Conservation (phyloP, 2,888 invertebrate genomes). For the Ernsta delagoae region DNA sequence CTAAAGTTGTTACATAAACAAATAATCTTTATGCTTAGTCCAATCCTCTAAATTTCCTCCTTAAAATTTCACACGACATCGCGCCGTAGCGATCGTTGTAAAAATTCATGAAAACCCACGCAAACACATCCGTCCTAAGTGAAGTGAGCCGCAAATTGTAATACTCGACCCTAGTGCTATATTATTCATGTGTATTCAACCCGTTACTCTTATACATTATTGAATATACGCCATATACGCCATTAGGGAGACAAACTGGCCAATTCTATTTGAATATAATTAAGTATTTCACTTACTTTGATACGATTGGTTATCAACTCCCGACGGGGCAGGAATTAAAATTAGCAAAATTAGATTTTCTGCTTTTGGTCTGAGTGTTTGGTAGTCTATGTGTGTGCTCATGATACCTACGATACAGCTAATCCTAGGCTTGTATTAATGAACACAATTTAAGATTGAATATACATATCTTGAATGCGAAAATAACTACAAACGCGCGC, state of each 20-base stretch:
- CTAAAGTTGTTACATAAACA: no score
- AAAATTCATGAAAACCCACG: no score
- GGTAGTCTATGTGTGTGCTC: no score
- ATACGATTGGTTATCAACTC: neutral
- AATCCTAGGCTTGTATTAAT: no score
- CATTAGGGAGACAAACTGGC: conserved; percentile 17
- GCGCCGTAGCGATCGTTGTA: neutral
- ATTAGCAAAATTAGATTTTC: no score
- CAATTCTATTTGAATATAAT: neutral
- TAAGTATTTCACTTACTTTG: no score
- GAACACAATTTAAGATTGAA: no score
- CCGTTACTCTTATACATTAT: conserved; percentile 22
- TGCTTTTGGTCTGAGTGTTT: no score
- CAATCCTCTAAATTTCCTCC: neutral
- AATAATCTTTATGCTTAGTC: neutral
- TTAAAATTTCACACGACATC: neutral
- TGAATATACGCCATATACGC: conserved; percentile 8
- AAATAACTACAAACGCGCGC: no score
- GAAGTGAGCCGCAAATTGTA: conserved; percentile 33
- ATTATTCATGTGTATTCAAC: conserved; percentile 17
- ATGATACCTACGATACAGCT: no score
- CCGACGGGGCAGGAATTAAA: no score
- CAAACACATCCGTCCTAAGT: neutral
- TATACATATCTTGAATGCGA: no score
- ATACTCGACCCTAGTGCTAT: conserved; percentile 7